Conservation (phyloP, 2,797 vertebrate species). For the Acropternis orthonyx region DNA sequence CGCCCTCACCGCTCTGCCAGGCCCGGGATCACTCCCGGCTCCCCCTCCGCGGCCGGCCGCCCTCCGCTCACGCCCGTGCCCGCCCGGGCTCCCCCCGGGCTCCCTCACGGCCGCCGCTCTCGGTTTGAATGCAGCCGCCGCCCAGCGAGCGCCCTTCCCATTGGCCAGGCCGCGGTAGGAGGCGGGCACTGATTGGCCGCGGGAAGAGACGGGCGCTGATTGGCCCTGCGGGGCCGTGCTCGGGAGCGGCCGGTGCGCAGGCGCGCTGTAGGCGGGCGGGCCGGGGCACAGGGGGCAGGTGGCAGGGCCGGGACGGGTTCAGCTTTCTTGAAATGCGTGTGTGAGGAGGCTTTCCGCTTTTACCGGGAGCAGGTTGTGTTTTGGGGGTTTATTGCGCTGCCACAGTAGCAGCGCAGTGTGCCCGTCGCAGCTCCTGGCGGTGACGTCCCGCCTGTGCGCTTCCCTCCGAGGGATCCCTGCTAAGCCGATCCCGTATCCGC, state of each 20-base stretch:
- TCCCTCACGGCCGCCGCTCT: background rate
- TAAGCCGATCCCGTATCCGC: background rate
- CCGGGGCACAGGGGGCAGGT: no score
- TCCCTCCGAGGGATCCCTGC: background rate
- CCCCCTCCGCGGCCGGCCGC: background rate
- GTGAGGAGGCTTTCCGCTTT: no score
- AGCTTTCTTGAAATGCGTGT: no score
- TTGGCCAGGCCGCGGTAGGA: constrained; percentile 61
- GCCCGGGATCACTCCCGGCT: no score
- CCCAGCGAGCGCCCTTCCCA: constrained; percentile 41
- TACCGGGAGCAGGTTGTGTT: no score
- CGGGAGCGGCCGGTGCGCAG: background rate
- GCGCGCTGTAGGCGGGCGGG: fast-evolving
- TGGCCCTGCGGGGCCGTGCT: no score
- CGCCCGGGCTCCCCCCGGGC: fast-evolving
- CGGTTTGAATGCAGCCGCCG: constrained; percentile 80
- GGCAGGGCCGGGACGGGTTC: no score
- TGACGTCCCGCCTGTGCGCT: fast-evolving
- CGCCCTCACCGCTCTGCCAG: no score
- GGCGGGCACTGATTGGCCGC: background rate
- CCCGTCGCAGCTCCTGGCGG: background rate
- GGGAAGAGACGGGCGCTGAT: no score
- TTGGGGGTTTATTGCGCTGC: background rate
- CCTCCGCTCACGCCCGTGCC: background rate
- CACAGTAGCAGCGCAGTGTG: fast-evolving